Evolutionary conservation across 2,797 vertebrate genomes (phyloP).

Genomic region (Sebastes oblongus): DNA sequence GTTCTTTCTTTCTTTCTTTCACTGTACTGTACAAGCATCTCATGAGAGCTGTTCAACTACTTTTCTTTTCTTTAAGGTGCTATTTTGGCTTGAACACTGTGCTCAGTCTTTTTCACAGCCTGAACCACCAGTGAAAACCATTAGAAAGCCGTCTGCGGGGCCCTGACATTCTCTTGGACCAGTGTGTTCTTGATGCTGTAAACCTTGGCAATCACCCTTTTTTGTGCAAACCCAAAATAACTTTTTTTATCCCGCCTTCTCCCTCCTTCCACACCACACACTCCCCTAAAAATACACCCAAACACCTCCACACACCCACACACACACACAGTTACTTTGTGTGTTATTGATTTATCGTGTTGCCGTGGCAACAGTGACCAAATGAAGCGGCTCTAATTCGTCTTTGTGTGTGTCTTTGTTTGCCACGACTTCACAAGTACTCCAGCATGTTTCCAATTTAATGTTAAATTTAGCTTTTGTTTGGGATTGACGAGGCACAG

Average conservation of each 20-base stretch:
- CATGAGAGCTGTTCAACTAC: not conserved
- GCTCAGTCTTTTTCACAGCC: not conserved
- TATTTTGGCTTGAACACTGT: not conserved
- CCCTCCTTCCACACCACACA: slow-evolving; percentile 1
- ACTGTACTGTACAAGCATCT: not conserved
- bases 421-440: not conserved
- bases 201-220: slow-evolving; percentile 19
- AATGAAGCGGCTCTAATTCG: slow-evolving; percentile 22
- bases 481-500: not conserved
- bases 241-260: slow-evolving; percentile 1
- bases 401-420: not conserved
- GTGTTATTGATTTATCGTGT: slow-evolving; percentile 29
- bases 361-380: slow-evolving; percentile 43
- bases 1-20: not conserved
- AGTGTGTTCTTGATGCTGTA: slow-evolving; percentile 6
- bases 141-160: not conserved
- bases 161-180: slow-evolving; percentile 36
- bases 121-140: slow-evolving; percentile 6
- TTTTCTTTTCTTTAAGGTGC: slow-evolving; percentile 1
- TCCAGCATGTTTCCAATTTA: not conserved
- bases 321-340: not conserved
- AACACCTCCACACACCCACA: slow-evolving; percentile 11
- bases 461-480: slow-evolving; percentile 2
- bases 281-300: slow-evolving; percentile 21
- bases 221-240: slow-evolving; percentile 37